These are phyloP conservation scores for Calidris pugnax DNA, from an alignment of 2,113 vertebrate species.

Conservation along the genomic window DNA sequence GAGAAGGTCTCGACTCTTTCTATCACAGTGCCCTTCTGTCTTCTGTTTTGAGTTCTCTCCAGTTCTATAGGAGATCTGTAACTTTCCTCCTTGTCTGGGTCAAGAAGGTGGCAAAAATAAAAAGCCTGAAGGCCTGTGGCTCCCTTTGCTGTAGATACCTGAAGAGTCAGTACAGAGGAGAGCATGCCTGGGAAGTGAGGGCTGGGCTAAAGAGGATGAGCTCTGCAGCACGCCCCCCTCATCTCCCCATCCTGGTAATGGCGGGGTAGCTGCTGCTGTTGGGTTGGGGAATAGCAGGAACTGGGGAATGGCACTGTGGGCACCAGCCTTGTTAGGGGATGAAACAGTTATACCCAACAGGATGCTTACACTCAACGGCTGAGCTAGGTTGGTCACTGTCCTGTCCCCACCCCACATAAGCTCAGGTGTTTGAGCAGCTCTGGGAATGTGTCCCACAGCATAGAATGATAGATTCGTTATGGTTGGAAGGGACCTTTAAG, in stretches of 20 bases:
- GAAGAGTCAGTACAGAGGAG: neutral
- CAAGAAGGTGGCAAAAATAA: neutral
- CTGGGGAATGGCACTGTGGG: neutral
- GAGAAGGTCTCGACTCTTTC: neutral
- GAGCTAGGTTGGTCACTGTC: neutral
- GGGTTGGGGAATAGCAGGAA: neutral
- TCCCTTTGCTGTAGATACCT: neutral
- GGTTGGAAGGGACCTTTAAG: neutral
- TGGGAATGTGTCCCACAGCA: neutral
- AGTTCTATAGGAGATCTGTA: neutral
- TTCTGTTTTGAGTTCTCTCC: neutral
- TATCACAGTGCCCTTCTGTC: neutral
- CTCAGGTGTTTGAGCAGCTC: neutral
- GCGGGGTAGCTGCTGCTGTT: neutral
- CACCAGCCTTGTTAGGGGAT: neutral
- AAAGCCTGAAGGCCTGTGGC: neutral
- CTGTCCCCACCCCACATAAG: rapidly evolving
- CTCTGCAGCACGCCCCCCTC: rapidly evolving
- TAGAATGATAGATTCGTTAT: neutral
- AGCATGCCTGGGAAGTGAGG: neutral
- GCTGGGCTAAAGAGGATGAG: neutral
- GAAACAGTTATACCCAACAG: neutral
- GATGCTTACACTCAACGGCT: neutral
- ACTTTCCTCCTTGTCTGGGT: neutral
- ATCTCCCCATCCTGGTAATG: too few relatives aligned